phyloP scores from a whole-genome alignment of 2,888 invertebrate genomes.

The Rhagophthalmus giganteus region DNA sequence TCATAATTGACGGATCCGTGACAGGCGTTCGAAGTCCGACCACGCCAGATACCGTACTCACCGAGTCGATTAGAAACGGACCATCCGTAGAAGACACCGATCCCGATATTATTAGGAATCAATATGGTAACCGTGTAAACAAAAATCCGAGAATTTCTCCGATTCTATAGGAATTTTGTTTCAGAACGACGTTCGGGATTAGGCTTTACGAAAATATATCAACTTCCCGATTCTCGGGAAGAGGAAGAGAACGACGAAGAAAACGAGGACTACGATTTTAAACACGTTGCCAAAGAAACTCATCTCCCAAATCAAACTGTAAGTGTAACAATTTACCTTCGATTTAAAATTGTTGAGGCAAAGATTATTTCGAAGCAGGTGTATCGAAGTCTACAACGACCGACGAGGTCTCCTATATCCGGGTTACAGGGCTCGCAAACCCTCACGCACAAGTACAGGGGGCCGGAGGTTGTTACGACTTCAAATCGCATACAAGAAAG shows the following conservation, averaged over 20 bases:
- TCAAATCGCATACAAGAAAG: constrained; percentile 88
- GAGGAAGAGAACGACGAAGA: constrained; percentile 56
- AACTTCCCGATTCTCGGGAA: constrained; percentile 58
- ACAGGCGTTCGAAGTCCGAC: constrained; percentile 52
- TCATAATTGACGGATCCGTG: constrained; percentile 50
- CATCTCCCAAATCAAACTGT: constrained; percentile 53
- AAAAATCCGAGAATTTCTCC: constrained; percentile 6
- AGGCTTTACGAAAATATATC: constrained; percentile 61
- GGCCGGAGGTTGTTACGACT: constrained; percentile 84
- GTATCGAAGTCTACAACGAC: constrained; percentile 70
- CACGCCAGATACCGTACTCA: constrained; percentile 52
- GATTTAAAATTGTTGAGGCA: too few relatives aligned
- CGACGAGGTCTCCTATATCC: constrained; percentile 37
- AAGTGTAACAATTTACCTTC: too few relatives aligned
- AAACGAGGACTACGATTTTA: constrained; percentile 52
- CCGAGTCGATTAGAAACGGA: constrained; percentile 59
- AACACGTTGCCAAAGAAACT: constrained; percentile 56
- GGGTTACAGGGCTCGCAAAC: constrained; percentile 68
- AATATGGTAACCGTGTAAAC: constrained; percentile 70
- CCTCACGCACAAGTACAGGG: constrained; percentile 76
- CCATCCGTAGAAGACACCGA: constrained; percentile 69
- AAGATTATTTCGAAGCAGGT: too few relatives aligned
- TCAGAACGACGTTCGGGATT: constrained; percentile 57
- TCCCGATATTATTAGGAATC: constrained; percentile 86
- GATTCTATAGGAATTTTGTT: constrained; percentile 34